Base-by-base conservation (phyloP, 2,888 invertebrate genomes). In the Rhagonycha lutea region DNA sequence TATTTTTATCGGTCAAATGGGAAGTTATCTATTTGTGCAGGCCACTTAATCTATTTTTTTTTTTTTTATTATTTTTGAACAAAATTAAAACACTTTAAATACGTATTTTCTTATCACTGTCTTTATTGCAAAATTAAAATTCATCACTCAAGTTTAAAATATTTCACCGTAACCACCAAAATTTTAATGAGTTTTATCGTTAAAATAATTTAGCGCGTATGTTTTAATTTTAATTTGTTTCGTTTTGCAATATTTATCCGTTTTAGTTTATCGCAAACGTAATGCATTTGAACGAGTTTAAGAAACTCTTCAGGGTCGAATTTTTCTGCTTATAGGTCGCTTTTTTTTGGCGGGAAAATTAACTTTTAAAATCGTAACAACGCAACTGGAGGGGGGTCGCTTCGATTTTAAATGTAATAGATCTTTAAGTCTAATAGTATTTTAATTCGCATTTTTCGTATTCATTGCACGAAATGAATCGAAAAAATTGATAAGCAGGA, bases 1-100 rank as follows among this genome's bases (percentile, higher is more conserved):
- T 83, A 83, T 83, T 83, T 85, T 87, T 86, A 87, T 87, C 87
- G 87, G 87, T 87, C 87, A 87, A 82, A 84, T 84, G 78, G 73
- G 75, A 78, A 74, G 78, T 81, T 81, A 80, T 81, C 79, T 77
- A 73, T 76, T 70, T 71, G 77, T 70, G 73, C 77, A 79, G 79
- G 76, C 75, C 77, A 73, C 70, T 70, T 75, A 73, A 79, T 79
- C 79, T 73, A 69, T 62, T 73, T 47, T 73, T 70, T 62, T 73
- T 47, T n/a, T 47, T 73, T 70, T 62, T 73, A n/a, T n/a, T n/a
- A 47, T 78, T 76, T 79, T 79, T 74, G 61, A 73, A 76, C 32
- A 74, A 76, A 77, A 73, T 77, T 61, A 69, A 74, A 78, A 73
- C 74, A 78, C 72, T 75, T 47, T 73, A n/a, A n/a, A n/a, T n/a